phyloP scores from a whole-genome alignment of 2,797 vertebrate species.

The Ctenochaetus hawaiiensis region DNA sequence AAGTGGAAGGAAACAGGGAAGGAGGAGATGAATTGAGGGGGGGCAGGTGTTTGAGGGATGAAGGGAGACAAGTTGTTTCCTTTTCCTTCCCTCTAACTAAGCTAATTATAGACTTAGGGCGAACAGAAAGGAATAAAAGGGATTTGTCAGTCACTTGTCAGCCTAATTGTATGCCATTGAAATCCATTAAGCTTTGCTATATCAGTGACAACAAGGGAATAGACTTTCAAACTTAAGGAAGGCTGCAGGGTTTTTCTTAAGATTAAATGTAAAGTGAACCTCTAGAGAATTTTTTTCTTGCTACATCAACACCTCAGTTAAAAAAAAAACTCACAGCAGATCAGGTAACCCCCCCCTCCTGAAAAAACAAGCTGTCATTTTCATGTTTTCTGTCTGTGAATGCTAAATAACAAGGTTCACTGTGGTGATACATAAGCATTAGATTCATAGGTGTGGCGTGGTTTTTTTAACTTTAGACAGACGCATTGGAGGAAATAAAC shows the following conservation, averaged over 20 bases:
- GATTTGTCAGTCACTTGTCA: constrained; percentile 1
- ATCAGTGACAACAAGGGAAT: not conserved
- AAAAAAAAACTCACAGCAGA: too few relatives aligned
- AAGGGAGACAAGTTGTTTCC: not conserved
- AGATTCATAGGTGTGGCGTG: too few relatives aligned
- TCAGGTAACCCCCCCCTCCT: too few relatives aligned
- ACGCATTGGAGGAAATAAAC: too few relatives aligned
- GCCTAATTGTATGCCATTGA: not conserved
- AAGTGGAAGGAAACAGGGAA: not conserved
- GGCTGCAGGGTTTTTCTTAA: not conserved
- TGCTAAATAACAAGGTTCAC: too few relatives aligned
- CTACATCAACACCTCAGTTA: too few relatives aligned
- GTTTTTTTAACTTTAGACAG: too few relatives aligned
- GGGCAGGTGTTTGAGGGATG: not conserved
- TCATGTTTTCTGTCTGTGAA: too few relatives aligned
- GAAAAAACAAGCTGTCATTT: too few relatives aligned
- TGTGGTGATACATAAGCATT: too few relatives aligned
- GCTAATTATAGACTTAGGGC: constrained; percentile 12
- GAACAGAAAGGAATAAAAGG: constrained; percentile 4
- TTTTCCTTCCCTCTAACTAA: not conserved
- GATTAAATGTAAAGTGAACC: too few relatives aligned
- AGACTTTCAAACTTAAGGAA: not conserved
- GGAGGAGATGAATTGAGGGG: not conserved
- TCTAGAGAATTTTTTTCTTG: too few relatives aligned
- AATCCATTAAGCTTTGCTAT: not conserved